A percentile compares a stretch with the other conserved stretches of the same genome.
phyloP scores from a whole-genome alignment of 2,113 vertebrate species.

The Cavia aperea region DNA sequence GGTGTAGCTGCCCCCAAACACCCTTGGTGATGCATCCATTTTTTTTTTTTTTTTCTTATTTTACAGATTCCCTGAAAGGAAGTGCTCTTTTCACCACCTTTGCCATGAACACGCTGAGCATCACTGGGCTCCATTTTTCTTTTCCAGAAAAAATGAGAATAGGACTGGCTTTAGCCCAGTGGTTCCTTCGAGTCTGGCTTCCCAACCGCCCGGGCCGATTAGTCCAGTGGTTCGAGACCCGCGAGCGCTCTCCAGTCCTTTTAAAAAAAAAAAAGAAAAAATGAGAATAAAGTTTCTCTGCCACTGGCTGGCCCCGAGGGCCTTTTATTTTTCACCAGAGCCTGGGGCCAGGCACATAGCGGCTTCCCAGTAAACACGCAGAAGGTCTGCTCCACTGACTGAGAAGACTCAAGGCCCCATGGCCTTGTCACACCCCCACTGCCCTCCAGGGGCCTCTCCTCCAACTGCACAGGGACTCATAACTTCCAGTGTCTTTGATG shows the following conservation, averaged over 20 bases:
- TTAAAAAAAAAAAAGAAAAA: not conserved
- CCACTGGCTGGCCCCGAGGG: not conserved
- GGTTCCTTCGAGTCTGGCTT: too few relatives aligned
- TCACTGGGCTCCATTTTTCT: not conserved
- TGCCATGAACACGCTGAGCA: not conserved
- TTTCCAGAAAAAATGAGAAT: not conserved
- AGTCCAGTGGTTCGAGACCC: too few relatives aligned
- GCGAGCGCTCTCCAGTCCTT: too few relatives aligned
- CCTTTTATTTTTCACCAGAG: constrained; percentile 31
- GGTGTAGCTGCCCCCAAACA: not conserved
- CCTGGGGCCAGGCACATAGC: not conserved
- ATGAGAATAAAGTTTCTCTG: not conserved
- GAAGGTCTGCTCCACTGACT: not conserved
- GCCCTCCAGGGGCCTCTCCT: not conserved
- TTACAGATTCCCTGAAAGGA: not conserved
- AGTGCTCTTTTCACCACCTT: not conserved
- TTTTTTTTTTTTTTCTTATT: not conserved
- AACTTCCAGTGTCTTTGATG: not conserved
- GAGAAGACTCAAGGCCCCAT: not conserved
- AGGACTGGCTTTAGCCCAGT: too few relatives aligned
- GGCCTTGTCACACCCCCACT: not conserved
- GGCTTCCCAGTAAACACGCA: not conserved
- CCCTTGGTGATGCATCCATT: not conserved
- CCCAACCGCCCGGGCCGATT: too few relatives aligned
- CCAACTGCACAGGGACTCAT: not conserved